Percentiles rank a stretch among this genome's conserved stretches.
These are phyloP conservation scores for Patella depressa DNA, from an alignment of 2,888 invertebrate species.

Conservation along the genomic window DNA sequence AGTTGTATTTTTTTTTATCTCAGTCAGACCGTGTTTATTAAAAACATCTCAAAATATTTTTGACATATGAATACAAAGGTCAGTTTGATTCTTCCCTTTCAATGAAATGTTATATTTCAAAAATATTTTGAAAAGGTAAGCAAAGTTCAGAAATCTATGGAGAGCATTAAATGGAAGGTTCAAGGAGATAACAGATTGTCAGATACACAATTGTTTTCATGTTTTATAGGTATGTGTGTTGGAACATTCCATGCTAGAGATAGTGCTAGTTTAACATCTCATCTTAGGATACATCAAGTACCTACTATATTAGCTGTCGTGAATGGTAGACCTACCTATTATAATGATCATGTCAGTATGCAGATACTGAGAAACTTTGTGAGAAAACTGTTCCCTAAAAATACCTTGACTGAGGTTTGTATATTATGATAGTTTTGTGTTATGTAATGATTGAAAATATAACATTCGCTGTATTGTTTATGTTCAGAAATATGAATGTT, in stretches of 20 bases:
- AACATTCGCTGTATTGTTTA: no score
- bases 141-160: no score
- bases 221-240: conserved; percentile 73
- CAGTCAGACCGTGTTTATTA: no score
- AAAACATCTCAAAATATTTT: background rate
- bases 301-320: conserved; percentile 86
- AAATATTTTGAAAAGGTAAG: background rate
- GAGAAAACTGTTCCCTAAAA: conserved; percentile 86
- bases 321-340: conserved; percentile 87
- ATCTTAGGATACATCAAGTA: conserved; percentile 84
- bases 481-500: no score
- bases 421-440: background rate
- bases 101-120: background rate
- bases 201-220: no score
- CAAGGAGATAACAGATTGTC: no score
- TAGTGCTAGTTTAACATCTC: conserved; percentile 82
- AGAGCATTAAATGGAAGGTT: no score
- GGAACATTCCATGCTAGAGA: conserved; percentile 84
- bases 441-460: no score
- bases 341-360: conserved; percentile 82
- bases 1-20: no score
- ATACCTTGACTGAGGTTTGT: conserved; percentile 43
- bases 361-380: conserved; percentile 85
- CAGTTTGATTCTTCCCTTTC: background rate
- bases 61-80: background rate